phyloP scores from a whole-genome alignment of 2,888 invertebrate species.

The Caenorhabditis afra region DNA sequence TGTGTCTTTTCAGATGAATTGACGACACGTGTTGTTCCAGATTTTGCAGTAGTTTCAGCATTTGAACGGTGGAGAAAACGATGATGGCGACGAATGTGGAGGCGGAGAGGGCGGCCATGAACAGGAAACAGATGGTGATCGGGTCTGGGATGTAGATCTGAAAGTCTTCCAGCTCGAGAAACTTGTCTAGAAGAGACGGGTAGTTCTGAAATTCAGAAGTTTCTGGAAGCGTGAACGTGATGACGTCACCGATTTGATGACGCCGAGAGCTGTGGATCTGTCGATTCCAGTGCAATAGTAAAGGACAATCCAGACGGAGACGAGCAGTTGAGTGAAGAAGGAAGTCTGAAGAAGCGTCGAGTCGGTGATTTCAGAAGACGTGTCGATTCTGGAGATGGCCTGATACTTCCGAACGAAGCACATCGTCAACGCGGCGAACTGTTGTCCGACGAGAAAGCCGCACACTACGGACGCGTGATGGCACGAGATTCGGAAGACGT shows the following conservation, averaged over 20 bases:
- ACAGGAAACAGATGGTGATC: slow-evolving; percentile 26
- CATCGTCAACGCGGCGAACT: slow-evolving; percentile 31
- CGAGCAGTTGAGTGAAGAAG: background rate
- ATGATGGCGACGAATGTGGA: slow-evolving; percentile 7
- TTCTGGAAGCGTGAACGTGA: no score
- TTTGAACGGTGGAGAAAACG: slow-evolving; percentile 21
- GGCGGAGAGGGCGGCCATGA: slow-evolving; percentile 5
- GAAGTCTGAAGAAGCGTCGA: background rate
- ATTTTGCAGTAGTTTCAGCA: slow-evolving; percentile 16
- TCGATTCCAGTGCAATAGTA: slow-evolving; percentile 19
- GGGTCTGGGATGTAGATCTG: slow-evolving; percentile 14
- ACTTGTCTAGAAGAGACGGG: background rate
- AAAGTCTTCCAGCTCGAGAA: slow-evolving; percentile 39
- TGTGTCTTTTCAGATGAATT: slow-evolving; percentile 21
- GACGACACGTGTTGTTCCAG: slow-evolving; percentile 28
- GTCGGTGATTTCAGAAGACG: background rate
- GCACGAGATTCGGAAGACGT: slow-evolving; percentile 16
- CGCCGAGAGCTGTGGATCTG: background rate
- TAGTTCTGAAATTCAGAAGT: slow-evolving; percentile 10
- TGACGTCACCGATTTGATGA: background rate
- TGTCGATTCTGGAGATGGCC: slow-evolving; percentile 30
- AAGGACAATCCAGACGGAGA: slow-evolving; percentile 13
- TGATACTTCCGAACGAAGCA: slow-evolving; percentile 45
- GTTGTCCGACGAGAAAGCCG: slow-evolving; percentile 24
- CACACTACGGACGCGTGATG: slow-evolving; percentile 21